Conservation (phyloP, 2,888 invertebrate genomes). For the Erpobdella octoculata region DNA sequence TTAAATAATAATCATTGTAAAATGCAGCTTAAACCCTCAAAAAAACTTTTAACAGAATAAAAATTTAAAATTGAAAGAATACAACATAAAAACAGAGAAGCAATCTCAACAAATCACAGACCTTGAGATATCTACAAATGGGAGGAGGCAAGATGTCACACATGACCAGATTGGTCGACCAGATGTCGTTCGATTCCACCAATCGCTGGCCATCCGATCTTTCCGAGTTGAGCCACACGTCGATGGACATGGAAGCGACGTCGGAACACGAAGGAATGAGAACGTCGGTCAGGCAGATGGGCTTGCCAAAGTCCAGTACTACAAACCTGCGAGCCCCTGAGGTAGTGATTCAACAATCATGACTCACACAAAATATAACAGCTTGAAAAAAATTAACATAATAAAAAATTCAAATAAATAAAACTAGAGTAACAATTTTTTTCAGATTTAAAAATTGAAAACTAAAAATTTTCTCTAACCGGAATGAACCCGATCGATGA, state of each 20-base stretch:
- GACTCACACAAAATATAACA: too few relatives aligned
- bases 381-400: too few relatives aligned
- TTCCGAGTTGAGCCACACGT: slow-evolving; percentile 80
- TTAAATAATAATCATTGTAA: too few relatives aligned
- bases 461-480: too few relatives aligned
- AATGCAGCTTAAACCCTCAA: not conserved
- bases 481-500: slow-evolving; percentile 86
- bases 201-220: slow-evolving; percentile 76
- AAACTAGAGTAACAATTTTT: too few relatives aligned
- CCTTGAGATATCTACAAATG: slow-evolving; percentile 79
- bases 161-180: slow-evolving; percentile 72
- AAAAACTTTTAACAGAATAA: not conserved
- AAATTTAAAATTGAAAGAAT: not conserved
- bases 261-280: slow-evolving; percentile 54
- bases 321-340: slow-evolving; percentile 76
- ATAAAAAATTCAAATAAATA: too few relatives aligned
- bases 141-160: slow-evolving; percentile 84
- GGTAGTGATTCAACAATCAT: not conserved
- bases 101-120: slow-evolving; percentile 46
- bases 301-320: slow-evolving; percentile 80
- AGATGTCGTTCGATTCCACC: slow-evolving; percentile 77
- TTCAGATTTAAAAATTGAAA: too few relatives aligned
- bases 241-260: slow-evolving; percentile 72
- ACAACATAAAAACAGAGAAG: not conserved
- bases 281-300: slow-evolving; percentile 75